Conservation (phyloP, 2,797 vertebrate genomes). For the Perdix hodgsoniae region DNA sequence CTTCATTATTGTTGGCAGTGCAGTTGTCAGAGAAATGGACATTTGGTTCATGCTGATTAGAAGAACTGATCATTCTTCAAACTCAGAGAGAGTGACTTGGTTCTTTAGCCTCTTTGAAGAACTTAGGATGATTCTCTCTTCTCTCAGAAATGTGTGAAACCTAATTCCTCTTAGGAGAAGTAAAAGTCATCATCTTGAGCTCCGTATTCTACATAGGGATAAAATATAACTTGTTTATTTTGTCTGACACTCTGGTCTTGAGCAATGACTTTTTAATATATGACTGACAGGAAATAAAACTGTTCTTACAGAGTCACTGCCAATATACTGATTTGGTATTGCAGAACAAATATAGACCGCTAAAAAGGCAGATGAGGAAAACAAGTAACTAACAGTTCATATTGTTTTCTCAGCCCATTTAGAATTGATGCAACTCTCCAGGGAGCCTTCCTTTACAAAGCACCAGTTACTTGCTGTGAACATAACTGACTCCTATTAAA, state of each 20-base stretch:
- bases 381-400: neutral
- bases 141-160: neutral
- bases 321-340: neutral
- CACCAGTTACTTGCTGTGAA: neutral
- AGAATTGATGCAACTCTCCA: neutral
- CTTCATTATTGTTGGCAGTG: neutral
- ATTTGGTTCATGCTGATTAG: slow-evolving; percentile 17
- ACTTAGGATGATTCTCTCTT: neutral
- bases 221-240: neutral
- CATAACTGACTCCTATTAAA: neutral
- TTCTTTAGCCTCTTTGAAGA: neutral
- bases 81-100: neutral
- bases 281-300: neutral
- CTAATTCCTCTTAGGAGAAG: neutral
- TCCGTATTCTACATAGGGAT: neutral
- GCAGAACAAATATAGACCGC: neutral
- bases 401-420: neutral
- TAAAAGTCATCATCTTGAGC: neutral
- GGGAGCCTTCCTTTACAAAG: neutral
- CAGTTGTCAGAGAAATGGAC: neutral
- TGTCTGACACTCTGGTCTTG: neutral
- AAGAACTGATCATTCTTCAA: slow-evolving; percentile 19
- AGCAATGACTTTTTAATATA: neutral
- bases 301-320: neutral
- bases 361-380: neutral